Evolutionary conservation across 1,140 invertebrate species (phyloP), one percentile per base, ranked within the genome.

Genomic region (Calliopsis andreniformis): DNA sequence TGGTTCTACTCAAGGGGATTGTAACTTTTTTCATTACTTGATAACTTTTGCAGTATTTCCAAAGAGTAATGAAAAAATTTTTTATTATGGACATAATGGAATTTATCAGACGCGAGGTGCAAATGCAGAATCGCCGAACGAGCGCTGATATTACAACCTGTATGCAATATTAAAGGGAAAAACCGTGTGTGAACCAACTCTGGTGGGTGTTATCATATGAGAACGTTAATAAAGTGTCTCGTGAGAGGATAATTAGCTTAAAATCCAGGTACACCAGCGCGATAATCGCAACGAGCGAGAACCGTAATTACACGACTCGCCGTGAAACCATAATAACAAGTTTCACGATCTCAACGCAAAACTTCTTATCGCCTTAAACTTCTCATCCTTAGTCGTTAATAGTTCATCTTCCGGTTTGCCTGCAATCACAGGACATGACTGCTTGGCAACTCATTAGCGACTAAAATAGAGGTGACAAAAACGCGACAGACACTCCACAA

Each of bases 311-410:
- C 66, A 18, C n/a, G 73, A 53, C 35, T 76, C 35, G 30, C 43
- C 56, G 66, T n/a, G 72, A 43, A 47, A 75, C 39, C 63, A 47
- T 56, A 68, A 58, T 75, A 75, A 68, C 72, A 68, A 67, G 72
- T 75, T 75, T 39, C 23, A 20, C n/a, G 42, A 35, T 62, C 32
- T 55, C 12, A 8, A 10, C 12, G 39, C 66, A 62, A 4, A 75
- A 75, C 72, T 75, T 75, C 63, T 75, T 75, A 75, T 75, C 72
- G 20, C 25, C 18, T 0, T 18, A 2, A 1, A 25, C 25, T 18
- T 32, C 5, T 23, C 16, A 3, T 10, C 51, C 49, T 47, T 64
- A 39, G 8, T 42, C n/a, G 53, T 20, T 25, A 3, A 10, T 28
- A 66, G 43, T 53, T 58, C 30, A 23, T 58, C 20, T 30, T 28